Conservation (phyloP, 2,113 vertebrate species). For the Colossoma macropomum region DNA sequence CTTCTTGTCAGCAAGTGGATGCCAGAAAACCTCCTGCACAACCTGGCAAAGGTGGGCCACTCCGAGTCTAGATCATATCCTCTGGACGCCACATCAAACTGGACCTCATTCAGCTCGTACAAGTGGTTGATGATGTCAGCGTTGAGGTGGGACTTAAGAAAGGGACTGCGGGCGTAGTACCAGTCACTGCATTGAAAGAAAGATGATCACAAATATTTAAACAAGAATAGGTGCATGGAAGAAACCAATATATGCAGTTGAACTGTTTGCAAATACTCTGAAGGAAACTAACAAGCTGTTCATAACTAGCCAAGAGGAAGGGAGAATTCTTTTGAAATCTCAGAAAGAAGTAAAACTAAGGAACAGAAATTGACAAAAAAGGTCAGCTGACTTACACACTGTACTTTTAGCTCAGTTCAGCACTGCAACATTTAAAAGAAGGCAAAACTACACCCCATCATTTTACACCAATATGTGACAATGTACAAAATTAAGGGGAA, state of each 20-base stretch:
- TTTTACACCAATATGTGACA: too few species aligned
- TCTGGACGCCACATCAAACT: conserved; percentile 86
- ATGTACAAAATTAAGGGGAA: too few species aligned
- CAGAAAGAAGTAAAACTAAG: conserved; percentile 43
- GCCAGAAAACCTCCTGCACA: conserved; percentile 45
- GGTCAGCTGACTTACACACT: background rate
- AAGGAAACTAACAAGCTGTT: background rate
- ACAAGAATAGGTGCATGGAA: background rate
- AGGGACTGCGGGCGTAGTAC: conserved; percentile 94
- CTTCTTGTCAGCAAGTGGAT: background rate
- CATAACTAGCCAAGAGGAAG: background rate
- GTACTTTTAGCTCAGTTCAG: background rate
- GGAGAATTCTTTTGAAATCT: background rate
- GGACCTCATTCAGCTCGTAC: conserved; percentile 93
- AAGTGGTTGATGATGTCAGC: conserved; percentile 91
- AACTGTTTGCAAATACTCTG: background rate
- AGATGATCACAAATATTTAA: background rate
- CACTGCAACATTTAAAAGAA: background rate
- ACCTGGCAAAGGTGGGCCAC: conserved; percentile 94
- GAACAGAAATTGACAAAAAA: conserved; percentile 52
- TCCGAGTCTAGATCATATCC: conserved; percentile 91
- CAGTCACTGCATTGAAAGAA: conserved; percentile 83
- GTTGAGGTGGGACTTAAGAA: conserved; percentile 88
- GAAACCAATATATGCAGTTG: background rate
- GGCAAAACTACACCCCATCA: too few species aligned